A percentile compares a stretch with the other conserved stretches of the same genome.
These are phyloP conservation scores for Bostrychus sinensis DNA, from an alignment of 2,113 vertebrate species.

Conservation along the genomic window DNA sequence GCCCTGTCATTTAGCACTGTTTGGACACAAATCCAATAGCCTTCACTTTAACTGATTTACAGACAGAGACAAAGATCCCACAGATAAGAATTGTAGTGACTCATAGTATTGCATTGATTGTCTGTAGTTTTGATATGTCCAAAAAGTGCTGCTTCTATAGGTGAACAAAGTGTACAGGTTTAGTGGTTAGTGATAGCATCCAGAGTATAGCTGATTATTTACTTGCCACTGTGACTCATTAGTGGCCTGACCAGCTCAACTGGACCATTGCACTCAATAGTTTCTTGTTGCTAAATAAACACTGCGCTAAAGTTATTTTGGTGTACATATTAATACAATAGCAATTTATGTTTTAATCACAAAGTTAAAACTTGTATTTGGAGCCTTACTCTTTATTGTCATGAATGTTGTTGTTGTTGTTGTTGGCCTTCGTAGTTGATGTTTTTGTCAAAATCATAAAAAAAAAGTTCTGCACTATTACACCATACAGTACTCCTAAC, in stretches of 20 bases:
- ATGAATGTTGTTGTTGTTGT: too few relatives aligned
- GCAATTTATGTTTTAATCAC: too few relatives aligned
- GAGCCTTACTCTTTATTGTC: too few relatives aligned
- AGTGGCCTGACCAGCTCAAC: conserved; percentile 29
- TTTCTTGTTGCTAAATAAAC: conserved; percentile 33
- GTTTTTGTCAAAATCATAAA: too few relatives aligned
- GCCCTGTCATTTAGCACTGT: conserved; percentile 40
- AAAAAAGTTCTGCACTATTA: too few relatives aligned
- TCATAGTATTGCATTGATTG: conserved; percentile 39
- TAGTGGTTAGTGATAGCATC: conserved; percentile 31
- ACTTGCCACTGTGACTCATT: conserved; percentile 54
- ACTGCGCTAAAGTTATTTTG: background rate
- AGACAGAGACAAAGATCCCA: background rate
- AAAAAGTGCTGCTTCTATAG: background rate
- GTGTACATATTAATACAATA: too few relatives aligned
- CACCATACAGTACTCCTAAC: too few relatives aligned
- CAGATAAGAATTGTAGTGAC: conserved; percentile 36
- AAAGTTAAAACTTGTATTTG: too few relatives aligned
- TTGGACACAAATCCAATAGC: conserved; percentile 49
- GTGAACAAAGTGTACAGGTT: conserved; percentile 26
- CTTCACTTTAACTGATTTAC: conserved; percentile 44
- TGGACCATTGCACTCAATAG: conserved; percentile 14
- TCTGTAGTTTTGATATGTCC: conserved; percentile 4
- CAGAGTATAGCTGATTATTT: conserved; percentile 61
- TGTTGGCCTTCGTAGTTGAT: too few relatives aligned